Evolutionary conservation across 2,797 vertebrate genomes (phyloP).

Genomic region (Gobio occitaniae): DNA sequence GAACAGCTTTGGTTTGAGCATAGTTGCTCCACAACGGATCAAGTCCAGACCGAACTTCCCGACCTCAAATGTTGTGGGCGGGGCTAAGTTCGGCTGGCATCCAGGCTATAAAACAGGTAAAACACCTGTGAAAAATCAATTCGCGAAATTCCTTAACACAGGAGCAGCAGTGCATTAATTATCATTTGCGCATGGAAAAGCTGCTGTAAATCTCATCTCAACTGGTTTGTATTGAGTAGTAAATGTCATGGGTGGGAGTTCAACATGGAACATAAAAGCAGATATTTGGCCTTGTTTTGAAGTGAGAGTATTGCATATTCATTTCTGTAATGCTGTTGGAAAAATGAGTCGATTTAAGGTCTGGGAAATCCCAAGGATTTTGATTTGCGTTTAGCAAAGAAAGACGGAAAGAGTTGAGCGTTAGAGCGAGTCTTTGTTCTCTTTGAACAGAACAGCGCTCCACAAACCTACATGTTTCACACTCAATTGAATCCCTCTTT

Average conservation of each 20-base stretch:
- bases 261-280: not conserved
- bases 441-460: constrained; percentile 61
- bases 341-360: not conserved
- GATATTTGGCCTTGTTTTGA: not conserved
- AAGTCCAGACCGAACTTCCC: not conserved
- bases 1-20: too few relatives aligned
- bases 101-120: too few relatives aligned
- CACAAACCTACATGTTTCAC: constrained; percentile 71
- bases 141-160: not conserved
- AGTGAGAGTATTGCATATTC: not conserved
- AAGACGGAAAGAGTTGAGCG: not conserved
- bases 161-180: not conserved
- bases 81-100: too few relatives aligned
- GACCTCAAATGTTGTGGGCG: too few relatives aligned
- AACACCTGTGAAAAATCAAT: not conserved
- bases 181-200: not conserved
- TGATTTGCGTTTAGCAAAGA: not conserved
- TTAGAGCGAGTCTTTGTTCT: constrained; percentile 65
- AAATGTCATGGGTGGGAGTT: not conserved
- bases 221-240: not conserved
- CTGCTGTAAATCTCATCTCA: not conserved
- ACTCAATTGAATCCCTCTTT: constrained; percentile 74
- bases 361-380: not conserved
- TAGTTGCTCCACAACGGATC: too few relatives aligned
- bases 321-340: not conserved